Evolutionary conservation across 1,140 invertebrate species (phyloP), one percentile per base, ranked within the genome.

Genomic region (Tribolium madens): DNA sequence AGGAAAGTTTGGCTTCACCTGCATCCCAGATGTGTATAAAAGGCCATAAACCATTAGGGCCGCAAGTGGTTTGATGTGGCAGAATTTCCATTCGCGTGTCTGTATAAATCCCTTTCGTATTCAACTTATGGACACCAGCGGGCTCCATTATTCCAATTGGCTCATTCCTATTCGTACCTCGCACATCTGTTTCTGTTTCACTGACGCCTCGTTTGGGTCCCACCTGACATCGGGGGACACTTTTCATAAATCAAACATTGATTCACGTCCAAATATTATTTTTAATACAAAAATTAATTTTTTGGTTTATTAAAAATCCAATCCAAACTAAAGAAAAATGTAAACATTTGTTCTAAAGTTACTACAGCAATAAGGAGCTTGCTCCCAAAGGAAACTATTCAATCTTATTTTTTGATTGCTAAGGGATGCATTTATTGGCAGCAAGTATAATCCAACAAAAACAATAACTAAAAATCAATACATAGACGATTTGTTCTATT

Each of bases 81-180:
- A 33, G 57, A 64, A 26, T 64, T 64, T 64, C 57, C 57, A 64
- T 64, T 73, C 31, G 42, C 36, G 72, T 73, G 73, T 68, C 73
- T 60, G 57, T 75, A 75, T 75, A 75, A 75, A 75, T 75, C 73
- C 73, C 73, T 75, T 75, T 75, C 73, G 73, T 75, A 64, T 75
- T 75, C 73, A 53, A 64, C 73, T 75, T 75, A 75, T 75, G 57
- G 73, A 75, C 73, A 75, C 57, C 53, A 60, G 48, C 64, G 57
- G 73, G 73, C 73, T 75, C 73, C 73, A 75, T 75, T 75, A 75
- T 75, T 75, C 64, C 53, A 75, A 75, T 75, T 75, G 73, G 73
- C 73, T 75, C 73, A 75, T 75, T 75, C 73, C 73, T 75, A 75
- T 75, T 75, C 73, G 73, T 18, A 33, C 31, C 73, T 75, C 73